A percentile compares a stretch with the other conserved stretches of the same genome.
phyloP scores from a whole-genome alignment of 2,888 invertebrate species.

The Torymus tubicola region DNA sequence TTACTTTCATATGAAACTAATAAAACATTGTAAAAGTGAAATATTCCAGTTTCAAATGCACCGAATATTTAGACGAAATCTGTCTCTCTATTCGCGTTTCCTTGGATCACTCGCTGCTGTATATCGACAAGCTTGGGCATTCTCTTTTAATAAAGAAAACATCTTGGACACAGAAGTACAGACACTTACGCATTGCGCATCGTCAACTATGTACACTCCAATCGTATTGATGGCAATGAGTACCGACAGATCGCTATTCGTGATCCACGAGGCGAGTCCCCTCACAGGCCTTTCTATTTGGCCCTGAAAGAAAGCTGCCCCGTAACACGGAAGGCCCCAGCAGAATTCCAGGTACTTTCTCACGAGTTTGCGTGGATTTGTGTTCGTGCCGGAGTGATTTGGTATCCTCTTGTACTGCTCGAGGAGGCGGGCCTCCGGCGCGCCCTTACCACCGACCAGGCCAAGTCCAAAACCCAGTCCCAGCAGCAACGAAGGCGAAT shows the following conservation, averaged over 20 bases:
- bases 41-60: too few species aligned
- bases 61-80: too few species aligned
- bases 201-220: conserved; percentile 91
- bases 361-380: conserved; percentile 89
- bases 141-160: too few species aligned
- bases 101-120: too few species aligned
- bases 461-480: conserved; percentile 73
- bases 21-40: too few species aligned
- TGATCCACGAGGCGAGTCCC: conserved; percentile 89
- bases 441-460: conserved; percentile 85
- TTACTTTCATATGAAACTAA: too few species aligned
- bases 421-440: conserved; percentile 89
- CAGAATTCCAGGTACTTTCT: conserved; percentile 94
- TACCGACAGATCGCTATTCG: conserved; percentile 92
- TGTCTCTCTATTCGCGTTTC: too few species aligned
- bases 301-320: conserved; percentile 95
- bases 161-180: too few species aligned
- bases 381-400: conserved; percentile 79
- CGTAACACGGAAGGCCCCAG: conserved; percentile 93
- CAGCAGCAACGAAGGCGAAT: conserved; percentile 70
- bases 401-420: conserved; percentile 93
- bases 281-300: conserved; percentile 95
- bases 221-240: conserved; percentile 91
- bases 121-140: too few species aligned
- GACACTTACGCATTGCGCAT: conserved; percentile 86